Evolutionary conservation across 2,888 invertebrate genomes (phyloP).

Genomic region (Cataglyphis livida): DNA sequence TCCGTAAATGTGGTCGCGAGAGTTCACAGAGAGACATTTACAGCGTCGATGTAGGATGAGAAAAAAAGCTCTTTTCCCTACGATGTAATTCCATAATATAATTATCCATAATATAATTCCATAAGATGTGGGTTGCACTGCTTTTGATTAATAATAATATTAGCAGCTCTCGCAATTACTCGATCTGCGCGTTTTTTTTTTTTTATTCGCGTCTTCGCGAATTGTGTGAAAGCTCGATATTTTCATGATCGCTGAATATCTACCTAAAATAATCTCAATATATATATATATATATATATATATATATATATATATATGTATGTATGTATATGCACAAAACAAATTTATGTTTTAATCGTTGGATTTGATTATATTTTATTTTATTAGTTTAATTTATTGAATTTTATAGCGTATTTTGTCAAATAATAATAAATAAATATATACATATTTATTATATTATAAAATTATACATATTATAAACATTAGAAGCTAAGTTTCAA

Average conservation of each 20-base stretch:
- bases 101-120: too few species aligned
- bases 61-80: not conserved
- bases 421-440: not conserved
- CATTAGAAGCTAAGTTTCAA: not conserved
- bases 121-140: not conserved
- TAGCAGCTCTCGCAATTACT: not conserved
- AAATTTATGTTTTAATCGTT: not conserved
- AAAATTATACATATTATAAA: not conserved
- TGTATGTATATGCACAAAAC: not conserved
- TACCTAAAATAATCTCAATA: not conserved
- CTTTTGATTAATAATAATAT: conserved; percentile 8
- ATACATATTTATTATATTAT: not conserved
- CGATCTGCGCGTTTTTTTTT: not conserved
- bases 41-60: conserved; percentile 29
- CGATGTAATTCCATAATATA: not conserved
- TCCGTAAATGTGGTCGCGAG: conserved; percentile 33
- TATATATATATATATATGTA: too few species aligned
- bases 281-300: not conserved
- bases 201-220: not conserved
- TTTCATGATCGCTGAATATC: conserved; percentile 5
- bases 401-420: not conserved
- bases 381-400: not conserved
- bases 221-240: not conserved
- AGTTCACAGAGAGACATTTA: not conserved
- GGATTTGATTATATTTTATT: not conserved